Base-by-base conservation (phyloP, 1,140 invertebrate species). In the Apolygus lucorum region DNA sequence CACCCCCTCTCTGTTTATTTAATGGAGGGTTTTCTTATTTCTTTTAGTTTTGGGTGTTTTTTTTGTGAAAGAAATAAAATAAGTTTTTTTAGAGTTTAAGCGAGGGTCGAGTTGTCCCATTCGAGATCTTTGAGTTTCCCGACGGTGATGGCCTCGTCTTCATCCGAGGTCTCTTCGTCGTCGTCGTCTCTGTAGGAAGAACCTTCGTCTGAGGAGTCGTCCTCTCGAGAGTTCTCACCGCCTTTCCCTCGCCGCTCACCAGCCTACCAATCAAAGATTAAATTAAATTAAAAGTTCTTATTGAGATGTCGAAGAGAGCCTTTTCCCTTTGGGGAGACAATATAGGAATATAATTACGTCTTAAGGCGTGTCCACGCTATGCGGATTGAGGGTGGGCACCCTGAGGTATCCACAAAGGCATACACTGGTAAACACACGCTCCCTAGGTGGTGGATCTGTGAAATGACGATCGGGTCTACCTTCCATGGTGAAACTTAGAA, bases 21-120 rank as follows among this genome's bases (percentile, higher is more conserved):
- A 11, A 49, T 49, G 8, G 17, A 11, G 8, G 17, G 8, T 49
- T 49, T 11, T 49, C 17, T 49, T 11, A 11, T 49, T 49, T 49
- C 17, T 8, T 11, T 22, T 21, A 13, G 49, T 2, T 13, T 21
- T 17, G 52, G 2, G 8, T 42, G 17, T 17, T 68, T 68, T 52
- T 52, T 22, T 68, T n/a, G 11, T 62, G 59, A 22, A 26, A 21
- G 21, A 17, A 28, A 24, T 1, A n/a, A 26, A 22, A 13, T 26
- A 66, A 34, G 63, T 26, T 14, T 28, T n/a, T 24, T 25, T 67
- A 17, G 17, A n/a, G 11, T 27, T 29, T 69, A 67, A 70, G 81
- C 80, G 52, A 85, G 78, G 63, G 80, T 84, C 59, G 85, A 86
- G 77, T 87, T 84, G 77, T 87, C 86, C 86, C 86, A 87, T 74